These are phyloP conservation scores for Cephus sareptanus DNA, from an alignment of 2,888 invertebrate genomes.

Conservation along the genomic window DNA sequence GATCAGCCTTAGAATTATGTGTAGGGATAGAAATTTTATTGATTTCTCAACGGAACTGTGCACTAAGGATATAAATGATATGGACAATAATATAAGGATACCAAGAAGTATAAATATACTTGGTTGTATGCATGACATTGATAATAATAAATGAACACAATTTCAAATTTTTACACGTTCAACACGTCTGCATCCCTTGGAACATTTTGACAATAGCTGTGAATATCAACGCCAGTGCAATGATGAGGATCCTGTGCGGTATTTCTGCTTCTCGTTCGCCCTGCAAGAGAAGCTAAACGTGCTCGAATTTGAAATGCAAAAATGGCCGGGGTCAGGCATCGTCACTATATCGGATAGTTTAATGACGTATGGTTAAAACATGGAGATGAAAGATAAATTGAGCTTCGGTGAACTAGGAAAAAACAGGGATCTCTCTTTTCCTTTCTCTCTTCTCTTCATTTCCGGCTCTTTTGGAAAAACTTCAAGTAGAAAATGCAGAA, in stretches of 20 bases:
- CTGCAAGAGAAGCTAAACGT: background rate
- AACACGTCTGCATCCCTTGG: background rate
- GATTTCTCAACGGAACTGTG: background rate
- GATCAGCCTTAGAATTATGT: background rate
- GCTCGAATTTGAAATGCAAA: background rate
- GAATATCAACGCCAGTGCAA: background rate
- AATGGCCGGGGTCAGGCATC: background rate
- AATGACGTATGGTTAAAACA: background rate
- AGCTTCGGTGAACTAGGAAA: background rate
- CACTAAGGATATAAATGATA: background rate
- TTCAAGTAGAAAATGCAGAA: background rate
- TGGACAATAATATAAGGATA: background rate
- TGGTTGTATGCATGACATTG: background rate
- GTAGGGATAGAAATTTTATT: background rate
- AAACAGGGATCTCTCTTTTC: background rate
- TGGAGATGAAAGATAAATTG: background rate
- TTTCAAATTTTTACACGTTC: background rate
- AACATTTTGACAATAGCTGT: background rate
- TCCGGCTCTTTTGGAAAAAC: no score
- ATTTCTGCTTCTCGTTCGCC: background rate
- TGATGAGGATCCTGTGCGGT: background rate
- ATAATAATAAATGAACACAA: background rate
- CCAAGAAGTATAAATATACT: no score
- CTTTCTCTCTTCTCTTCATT: no score
- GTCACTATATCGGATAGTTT: background rate